Evolutionary conservation across 2,797 vertebrate genomes (phyloP), one percentile per base, ranked within the genome.

Genomic region (Pogonophryne albipinna): DNA sequence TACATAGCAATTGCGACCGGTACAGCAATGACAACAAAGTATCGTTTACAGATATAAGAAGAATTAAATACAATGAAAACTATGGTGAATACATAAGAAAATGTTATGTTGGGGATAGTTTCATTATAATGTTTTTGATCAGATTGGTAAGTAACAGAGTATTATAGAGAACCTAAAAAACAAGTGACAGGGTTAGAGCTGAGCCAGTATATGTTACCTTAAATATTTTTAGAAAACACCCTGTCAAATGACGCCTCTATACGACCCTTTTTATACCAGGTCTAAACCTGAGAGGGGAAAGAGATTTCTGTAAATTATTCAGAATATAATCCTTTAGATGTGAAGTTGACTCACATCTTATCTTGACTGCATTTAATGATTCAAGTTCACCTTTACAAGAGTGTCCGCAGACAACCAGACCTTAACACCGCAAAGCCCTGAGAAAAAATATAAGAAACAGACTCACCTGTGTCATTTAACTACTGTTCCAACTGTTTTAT

Each of bases 381-480:
- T 60, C 5, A 53, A 49, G 53, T 53, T 65, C 31, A 53, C 31
- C 47, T 72, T 62, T 63, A 61, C 31, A 61, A 44, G 15, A 41
- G 50, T 23, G 20, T 4, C n/a, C 14, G 11, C 23, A 72, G 31
- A 52, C 3, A 11, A 2, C 23, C 15, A 20, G 20, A 53, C 47
- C 46, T 23, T 10, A 52, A 69, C 4, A 4, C 13, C 17, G 31
- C 46, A 14, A 46, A 23, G 23, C 10, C 20, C 34, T 27, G 50
- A 51, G 3, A 51, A 16, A 23, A 42, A 45, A 0, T 1, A n/a
- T n/a, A 34, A 10, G 60, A 63, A 15, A 19, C 16, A 71, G 1
- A 44, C 44, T 71, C 65, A 76, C 53, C 38, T 57, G 62, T 10
- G 23, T n/a, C 45, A 38, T 70, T 79, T 70, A 58, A 76, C 31